Evolutionary conservation across 30 jellyfish, hydroid and myxozoan genomes (phyloP), one percentile per base, ranked within the genome.

Genomic region (Mastigias papua): DNA sequence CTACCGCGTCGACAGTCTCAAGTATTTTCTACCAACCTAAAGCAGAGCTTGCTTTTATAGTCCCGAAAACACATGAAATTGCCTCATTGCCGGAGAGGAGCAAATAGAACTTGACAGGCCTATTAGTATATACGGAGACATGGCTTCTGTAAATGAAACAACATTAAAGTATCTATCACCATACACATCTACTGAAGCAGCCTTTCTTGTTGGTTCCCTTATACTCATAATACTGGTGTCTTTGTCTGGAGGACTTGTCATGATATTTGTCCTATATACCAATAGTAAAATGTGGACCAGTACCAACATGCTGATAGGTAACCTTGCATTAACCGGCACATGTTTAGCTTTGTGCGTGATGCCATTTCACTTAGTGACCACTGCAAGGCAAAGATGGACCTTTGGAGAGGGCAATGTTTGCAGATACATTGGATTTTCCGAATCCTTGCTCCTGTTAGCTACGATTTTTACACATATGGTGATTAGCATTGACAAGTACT

Each of bases 251-350:
- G 95, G 91, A 21, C 16, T 84, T 19, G 76, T 86, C 34, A 95
- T 95, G 97, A 67, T 95, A 17, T 75, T 84, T 78, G 94, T 89
- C 29, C 82, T 95, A 50, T 95, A 86, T 83, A 76, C 66, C 85
- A 95, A 95, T 64, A 89, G 84, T 50, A 89, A 86, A 78, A 84
- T 95, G 97, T 95, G 99, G 99, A 95, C 86, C 86, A 95, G 97
- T 73, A 89, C 99, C 2, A 95, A 95, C 72, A 89, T 95, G 89
- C 80, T 95, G 34, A 89, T 95, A 57, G 99, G 97, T n/a, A 95
- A 95, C 62, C 85, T 95, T 23, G 94, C 99, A 19, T 32, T 95
- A 6, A 66, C 95, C 15, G 88, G 97, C 78, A 63, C 95, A 16
- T 60, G 80, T 13, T 86, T 86, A 25, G 88, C 99, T 19, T 57